Evolutionary conservation across 2,113 vertebrate species (phyloP).

Genomic region (Thryonomys swinderianus): DNA sequence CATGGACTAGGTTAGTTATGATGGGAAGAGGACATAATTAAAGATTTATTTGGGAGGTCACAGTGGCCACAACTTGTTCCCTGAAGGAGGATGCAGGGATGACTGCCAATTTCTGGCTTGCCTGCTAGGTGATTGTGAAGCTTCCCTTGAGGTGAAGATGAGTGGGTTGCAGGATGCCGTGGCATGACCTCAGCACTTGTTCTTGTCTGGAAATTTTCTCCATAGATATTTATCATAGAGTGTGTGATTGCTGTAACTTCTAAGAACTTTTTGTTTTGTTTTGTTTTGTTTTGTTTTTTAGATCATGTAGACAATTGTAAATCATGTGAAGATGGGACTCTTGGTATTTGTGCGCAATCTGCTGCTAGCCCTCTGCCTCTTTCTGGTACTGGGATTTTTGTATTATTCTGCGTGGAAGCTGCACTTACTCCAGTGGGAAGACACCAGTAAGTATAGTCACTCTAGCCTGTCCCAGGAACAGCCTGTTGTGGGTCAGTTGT

Average conservation of each 20-base stretch:
- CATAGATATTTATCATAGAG: background rate
- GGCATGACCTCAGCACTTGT: background rate
- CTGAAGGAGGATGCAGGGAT: background rate
- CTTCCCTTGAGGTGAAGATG: background rate
- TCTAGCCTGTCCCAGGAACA: background rate
- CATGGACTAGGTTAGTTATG: background rate
- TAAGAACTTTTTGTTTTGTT: conserved; percentile 37
- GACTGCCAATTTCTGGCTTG: background rate
- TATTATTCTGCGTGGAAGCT: conserved; percentile 97
- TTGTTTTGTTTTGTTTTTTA: conserved; percentile 77
- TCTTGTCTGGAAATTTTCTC: background rate
- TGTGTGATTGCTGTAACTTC: background rate
- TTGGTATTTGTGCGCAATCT: conserved; percentile 96
- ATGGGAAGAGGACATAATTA: background rate
- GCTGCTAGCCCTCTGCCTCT: conserved; percentile 96
- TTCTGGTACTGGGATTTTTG: conserved; percentile 97
- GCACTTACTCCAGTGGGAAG: conserved; percentile 94
- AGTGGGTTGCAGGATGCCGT: background rate
- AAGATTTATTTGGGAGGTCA: background rate
- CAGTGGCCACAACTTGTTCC: background rate
- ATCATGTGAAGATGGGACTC: conserved; percentile 95
- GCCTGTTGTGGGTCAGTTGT: background rate
- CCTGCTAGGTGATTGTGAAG: background rate
- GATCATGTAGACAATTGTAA: conserved; percentile 90
- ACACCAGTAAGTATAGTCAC: conserved; percentile 93